phyloP scores from a whole-genome alignment of 2,797 vertebrate genomes.

The Pteronotus mesoamericanus region DNA sequence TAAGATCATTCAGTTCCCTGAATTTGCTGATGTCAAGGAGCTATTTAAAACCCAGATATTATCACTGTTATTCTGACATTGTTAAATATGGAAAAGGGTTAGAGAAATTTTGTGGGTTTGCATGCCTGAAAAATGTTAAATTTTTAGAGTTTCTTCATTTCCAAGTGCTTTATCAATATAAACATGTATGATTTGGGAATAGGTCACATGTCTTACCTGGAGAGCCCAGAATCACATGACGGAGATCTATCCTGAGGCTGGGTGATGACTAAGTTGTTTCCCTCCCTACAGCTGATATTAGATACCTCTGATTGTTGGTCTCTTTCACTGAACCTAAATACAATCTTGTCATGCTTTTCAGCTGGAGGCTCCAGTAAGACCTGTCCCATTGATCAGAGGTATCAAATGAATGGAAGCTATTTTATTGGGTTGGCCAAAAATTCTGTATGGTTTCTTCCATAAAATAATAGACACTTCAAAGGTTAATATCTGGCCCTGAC shows the following conservation, averaged over 20 bases:
- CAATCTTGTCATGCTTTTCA: neutral
- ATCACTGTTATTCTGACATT: neutral
- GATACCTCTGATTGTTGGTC: neutral
- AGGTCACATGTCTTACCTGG: neutral
- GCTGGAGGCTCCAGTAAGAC: neutral
- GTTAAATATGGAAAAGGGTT: conserved; percentile 4
- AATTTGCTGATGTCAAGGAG: conserved; percentile 5
- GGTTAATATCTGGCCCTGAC: neutral
- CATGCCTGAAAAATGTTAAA: neutral
- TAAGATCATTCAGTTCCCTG: neutral
- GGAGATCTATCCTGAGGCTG: neutral
- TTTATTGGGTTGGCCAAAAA: neutral
- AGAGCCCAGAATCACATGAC: neutral
- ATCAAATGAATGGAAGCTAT: neutral
- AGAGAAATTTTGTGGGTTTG: neutral
- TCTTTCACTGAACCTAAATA: neutral
- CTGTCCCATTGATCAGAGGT: neutral
- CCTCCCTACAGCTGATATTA: neutral
- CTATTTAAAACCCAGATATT: neutral
- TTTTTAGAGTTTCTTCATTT: conserved; percentile 28
- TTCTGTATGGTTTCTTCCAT: neutral
- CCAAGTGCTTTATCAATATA: neutral
- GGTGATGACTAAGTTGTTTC: neutral
- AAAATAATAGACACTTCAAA: neutral
- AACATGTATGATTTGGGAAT: neutral